phyloP scores from a whole-genome alignment of 2,888 invertebrate species.

The Scaptomyza tumidula region DNA sequence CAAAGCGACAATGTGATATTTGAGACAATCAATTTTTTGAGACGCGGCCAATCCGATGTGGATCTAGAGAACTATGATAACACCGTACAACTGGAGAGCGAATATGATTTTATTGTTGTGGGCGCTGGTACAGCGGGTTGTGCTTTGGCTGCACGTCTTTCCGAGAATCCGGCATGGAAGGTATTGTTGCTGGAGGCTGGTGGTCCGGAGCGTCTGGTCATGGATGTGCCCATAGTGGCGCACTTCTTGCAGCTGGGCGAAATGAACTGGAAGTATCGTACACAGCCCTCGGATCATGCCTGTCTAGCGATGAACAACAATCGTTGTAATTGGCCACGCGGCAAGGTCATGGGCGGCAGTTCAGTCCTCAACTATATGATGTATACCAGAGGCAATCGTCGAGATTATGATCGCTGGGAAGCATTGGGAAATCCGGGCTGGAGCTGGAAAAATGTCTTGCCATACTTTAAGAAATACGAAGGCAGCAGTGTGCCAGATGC shows the following conservation, averaged over 20 bases:
- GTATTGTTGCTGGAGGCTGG: slow-evolving; percentile 90
- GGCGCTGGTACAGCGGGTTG: slow-evolving; percentile 94
- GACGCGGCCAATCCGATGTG: slow-evolving; percentile 82
- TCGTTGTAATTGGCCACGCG: slow-evolving; percentile 92
- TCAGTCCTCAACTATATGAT: slow-evolving; percentile 93
- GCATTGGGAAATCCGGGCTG: slow-evolving; percentile 89
- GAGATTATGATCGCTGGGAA: slow-evolving; percentile 92
- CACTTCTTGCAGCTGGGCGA: slow-evolving; percentile 89
- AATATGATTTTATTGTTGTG: slow-evolving; percentile 91
- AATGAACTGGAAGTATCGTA: slow-evolving; percentile 93
- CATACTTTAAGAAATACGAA: slow-evolving; percentile 92
- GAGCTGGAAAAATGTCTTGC: slow-evolving; percentile 89
- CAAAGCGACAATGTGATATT: slow-evolving; percentile 76
- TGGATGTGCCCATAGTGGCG: slow-evolving; percentile 91
- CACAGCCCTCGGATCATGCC: slow-evolving; percentile 89
- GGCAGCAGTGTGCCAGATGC: slow-evolving; percentile 87
- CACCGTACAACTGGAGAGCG: slow-evolving; percentile 76
- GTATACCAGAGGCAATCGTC: slow-evolving; percentile 89
- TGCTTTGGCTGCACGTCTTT: slow-evolving; percentile 89
- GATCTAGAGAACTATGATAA: slow-evolving; percentile 82
- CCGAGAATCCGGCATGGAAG: slow-evolving; percentile 89
- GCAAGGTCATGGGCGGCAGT: slow-evolving; percentile 93
- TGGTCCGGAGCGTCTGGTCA: slow-evolving; percentile 88
- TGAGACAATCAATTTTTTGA: slow-evolving; percentile 80
- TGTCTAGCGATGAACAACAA: slow-evolving; percentile 91